Base-by-base conservation (phyloP, 2,113 vertebrate genomes). In the Amblyornis subalaris region DNA sequence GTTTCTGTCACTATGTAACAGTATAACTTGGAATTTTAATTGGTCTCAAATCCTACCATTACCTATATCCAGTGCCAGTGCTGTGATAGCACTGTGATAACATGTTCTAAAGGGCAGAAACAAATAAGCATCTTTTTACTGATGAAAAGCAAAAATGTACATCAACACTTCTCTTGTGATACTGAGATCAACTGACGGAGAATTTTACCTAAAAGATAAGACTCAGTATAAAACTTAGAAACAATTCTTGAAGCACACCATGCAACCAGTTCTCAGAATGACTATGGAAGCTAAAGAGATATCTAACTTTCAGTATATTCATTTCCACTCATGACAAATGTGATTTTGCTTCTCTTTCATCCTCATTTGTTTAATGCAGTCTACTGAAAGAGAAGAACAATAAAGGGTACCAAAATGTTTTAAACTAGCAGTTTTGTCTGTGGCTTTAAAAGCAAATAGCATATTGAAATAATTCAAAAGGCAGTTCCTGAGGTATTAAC, bases 1-100 rank as follows among this genome's bases (percentile, higher is more conserved):
- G 62, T 95, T 95, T 91, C 93, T 88, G 50, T 69, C 67, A 73
- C 87, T 83, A 55, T 89, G 91, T 95, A 96, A 95, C 62, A 73
- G n/a, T 85, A 80, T 94, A 88, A 91, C 74, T 60, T 91, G 91
- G 87, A 96, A 95, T 95, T 95, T 85, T 89, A 90, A 95, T 93
- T 93, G 87, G 67, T 91, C 33, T 42, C 29, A 76, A 85, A 89
- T 76, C 74, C 47, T 88, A 24, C 81, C 0, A 0, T 66, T 94
- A 64, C 78, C 55, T 93, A 55, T 67, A 85, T 33, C 51, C 74
- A 77, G 18, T 85, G 62, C 53, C 53, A n/a, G 35, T 7, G 9
- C 74, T 79, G 67, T 51, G 73, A 91, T 92, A 89, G 35, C n/a
- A 40, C 29, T 28, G 25, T 89, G 94, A 94, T 94, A 95, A 78